phyloP scores from a whole-genome alignment of 2,888 invertebrate genomes.

The Schizaphis graminum region DNA sequence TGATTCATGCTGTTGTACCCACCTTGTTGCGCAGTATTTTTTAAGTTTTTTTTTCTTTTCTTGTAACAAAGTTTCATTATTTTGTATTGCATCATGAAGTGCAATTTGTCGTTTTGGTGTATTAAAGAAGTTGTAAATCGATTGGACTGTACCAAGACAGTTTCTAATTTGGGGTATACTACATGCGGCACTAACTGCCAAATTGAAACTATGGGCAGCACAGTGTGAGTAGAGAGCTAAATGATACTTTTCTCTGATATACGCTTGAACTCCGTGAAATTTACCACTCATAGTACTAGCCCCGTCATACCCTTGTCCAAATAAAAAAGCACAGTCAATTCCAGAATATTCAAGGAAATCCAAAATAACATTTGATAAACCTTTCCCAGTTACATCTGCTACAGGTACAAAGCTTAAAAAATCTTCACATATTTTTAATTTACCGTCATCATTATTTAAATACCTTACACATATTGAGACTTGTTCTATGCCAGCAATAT shows the following conservation, averaged over 20 bases:
- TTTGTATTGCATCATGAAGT: no score
- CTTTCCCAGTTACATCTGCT: slow-evolving; percentile 23
- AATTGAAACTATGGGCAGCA: slow-evolving; percentile 53
- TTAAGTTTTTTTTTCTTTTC: no score
- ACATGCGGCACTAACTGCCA: slow-evolving; percentile 10
- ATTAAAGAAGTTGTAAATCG: slow-evolving; percentile 41
- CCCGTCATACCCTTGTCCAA: slow-evolving; percentile 52
- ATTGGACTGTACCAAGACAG: slow-evolving; percentile 39
- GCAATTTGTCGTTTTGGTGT: slow-evolving; percentile 19
- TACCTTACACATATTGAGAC: not conserved
- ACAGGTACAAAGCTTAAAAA: slow-evolving; percentile 48
- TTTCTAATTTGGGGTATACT: slow-evolving; percentile 34
- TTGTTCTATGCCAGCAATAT: slow-evolving; percentile 67
- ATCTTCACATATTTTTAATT: slow-evolving; percentile 47
- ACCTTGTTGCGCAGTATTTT: no score
- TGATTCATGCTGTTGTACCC: no score
- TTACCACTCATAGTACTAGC: slow-evolving; percentile 58
- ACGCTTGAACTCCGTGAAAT: slow-evolving; percentile 46
- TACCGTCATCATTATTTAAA: slow-evolving; percentile 5
- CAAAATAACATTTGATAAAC: slow-evolving; percentile 43
- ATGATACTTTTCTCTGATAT: slow-evolving; percentile 16
- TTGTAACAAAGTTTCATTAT: no score
- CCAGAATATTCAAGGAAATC: slow-evolving; percentile 22
- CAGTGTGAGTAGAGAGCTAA: slow-evolving; percentile 43
- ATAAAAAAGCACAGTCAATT: slow-evolving; percentile 30